phyloP scores from a whole-genome alignment of 2,888 invertebrate genomes.

The Lacanobia oleracea region DNA sequence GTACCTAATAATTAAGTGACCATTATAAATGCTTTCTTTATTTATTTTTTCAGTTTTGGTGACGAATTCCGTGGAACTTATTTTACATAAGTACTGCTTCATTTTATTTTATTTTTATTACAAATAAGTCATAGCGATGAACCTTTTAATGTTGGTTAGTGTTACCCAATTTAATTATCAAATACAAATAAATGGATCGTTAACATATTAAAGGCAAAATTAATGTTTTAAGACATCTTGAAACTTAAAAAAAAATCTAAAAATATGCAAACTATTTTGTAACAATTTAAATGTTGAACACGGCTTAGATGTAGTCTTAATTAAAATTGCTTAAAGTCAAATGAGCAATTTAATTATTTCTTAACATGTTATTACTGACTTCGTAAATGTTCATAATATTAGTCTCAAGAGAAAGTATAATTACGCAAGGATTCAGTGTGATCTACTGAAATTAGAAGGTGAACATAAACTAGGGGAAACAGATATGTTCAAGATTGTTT shows the following conservation, averaged over 20 bases:
- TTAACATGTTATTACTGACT: conserved; percentile 11
- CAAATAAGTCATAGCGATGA: not conserved
- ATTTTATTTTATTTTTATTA: no score
- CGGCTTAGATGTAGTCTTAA: conserved; percentile 18
- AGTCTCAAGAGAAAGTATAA: conserved; percentile 26
- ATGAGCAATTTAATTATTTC: conserved; percentile 31
- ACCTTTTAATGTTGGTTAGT: not conserved
- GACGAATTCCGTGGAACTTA: no score
- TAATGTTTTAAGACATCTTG: conserved; percentile 7
- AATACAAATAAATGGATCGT: not conserved
- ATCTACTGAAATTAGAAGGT: conserved; percentile 8
- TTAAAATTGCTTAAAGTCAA: conserved; percentile 16
- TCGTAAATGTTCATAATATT: conserved; percentile 7
- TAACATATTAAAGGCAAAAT: not conserved
- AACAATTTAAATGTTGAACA: conserved; percentile 26
- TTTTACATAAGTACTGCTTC: no score
- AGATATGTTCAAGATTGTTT: not conserved
- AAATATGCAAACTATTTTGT: conserved; percentile 3
- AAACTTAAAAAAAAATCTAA: not conserved
- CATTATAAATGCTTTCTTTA: no score
- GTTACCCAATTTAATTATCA: not conserved
- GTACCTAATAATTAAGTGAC: no score
- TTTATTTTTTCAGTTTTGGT: no score
- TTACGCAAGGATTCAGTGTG: conserved; percentile 37
- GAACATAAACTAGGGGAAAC: not conserved